Evolutionary conservation across 2,113 vertebrate genomes (phyloP), one percentile per base, ranked within the genome.

Genomic region (pig (Sus scrofa)): DNA sequence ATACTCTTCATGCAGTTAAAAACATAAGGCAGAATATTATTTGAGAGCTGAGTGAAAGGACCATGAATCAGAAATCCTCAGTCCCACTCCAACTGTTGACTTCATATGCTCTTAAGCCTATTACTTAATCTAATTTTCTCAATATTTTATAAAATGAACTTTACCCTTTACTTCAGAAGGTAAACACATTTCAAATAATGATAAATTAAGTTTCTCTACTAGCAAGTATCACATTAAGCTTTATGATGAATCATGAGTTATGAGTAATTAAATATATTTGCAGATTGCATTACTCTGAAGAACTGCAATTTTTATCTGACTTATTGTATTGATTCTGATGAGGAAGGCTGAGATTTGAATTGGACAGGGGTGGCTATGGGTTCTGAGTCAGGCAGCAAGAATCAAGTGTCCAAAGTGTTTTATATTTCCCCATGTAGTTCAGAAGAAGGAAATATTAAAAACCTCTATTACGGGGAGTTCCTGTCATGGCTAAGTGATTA

Each of bases 151-250:
- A 89, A 83, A 19, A 89, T 74, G 71, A 97, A 86, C 83, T 89
- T 52, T 86, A 32, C 56, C 68, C 83, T 95, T 78, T 89, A 37
- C 78, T 86, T 89, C 71, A 82, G 52, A 95, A 30, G 30, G 82
- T 89, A 97, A 97, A 96, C 73, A 91, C 79, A 83, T 86, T 93
- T 95, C 34, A 89, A 93, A 96, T 67, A 77, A 95, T 85, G 82
- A 94, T 82, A 86, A 90, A 73, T 78, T 92, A 85, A 89, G 24
- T 91, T 92, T 79, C 52, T 93, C 58, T 92, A n/a, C 34, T 84
- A 89, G 26, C 65, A 93, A 89, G 10, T 95, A 63, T 92, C 78
- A 96, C 24, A 73, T 96, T 93, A 95, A 95, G 67, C 27, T 97
- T 89, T 89, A 89, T 58, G 79, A 91, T 78, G 34, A 93, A 86